Base-by-base conservation (phyloP, 2,888 invertebrate genomes). In the Melanotus villosus region DNA sequence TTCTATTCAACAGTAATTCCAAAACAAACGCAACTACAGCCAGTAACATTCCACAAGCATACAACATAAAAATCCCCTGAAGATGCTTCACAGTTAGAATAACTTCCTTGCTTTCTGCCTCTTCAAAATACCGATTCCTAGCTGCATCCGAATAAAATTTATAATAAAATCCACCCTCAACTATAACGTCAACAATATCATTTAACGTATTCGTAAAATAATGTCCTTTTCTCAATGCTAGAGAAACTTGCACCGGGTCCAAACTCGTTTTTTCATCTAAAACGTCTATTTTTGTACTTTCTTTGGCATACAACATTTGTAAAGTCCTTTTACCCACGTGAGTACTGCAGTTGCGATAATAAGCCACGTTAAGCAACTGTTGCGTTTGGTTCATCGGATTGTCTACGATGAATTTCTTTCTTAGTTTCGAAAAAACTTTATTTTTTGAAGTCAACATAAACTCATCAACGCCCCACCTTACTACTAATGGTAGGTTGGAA, bases 311-410 rank as follows among this genome's bases (percentile, higher is more conserved):
- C 32, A 52, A 21, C 6, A n/a, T n/a, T 1, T 9, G 9, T 9
- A 18, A 9, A 2, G 14, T 26, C 16, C 2, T 18, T 9, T 7
- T 32, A 16, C 6, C 14, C 10, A 52, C 30, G 2, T 18, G 52
- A 1, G 52, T 52, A 9, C 52, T 52, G 32, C 52, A 52, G 23
- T 47, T 47, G n/a, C 47, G 47, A 7, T 10, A 23, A 23, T 47
- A n/a, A 21, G 23, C 47, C 5, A 47, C 47, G 1, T 2, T 14
- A 41, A 41, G 1, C 9, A 41, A 16, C 3, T 18, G 1, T 16
- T 41, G 1, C 16, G 41, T 41, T 7, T 41, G 41, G 16, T 41
- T 41, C 41, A 41, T 41, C 16, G 41, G 41, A 2, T 0, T 41
- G 2, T 41, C 14, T 1, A 41, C 41, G 1, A 41, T 16, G 16